Base-by-base conservation (phyloP, 2,113 vertebrate genomes). In the Dicentrarchus labrax region DNA sequence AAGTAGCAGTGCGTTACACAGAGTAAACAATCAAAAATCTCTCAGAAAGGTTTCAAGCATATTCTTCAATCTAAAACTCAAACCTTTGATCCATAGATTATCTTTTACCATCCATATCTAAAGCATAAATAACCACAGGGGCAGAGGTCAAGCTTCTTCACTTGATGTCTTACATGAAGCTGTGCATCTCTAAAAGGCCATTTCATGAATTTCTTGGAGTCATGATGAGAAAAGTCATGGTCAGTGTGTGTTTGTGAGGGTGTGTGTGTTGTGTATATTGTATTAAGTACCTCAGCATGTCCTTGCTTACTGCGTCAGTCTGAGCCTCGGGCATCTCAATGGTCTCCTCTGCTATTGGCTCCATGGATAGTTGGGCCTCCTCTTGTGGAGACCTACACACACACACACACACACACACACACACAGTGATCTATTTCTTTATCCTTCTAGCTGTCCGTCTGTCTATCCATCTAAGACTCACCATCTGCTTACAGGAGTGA, bases 321-420 rank as follows among this genome's bases (percentile, higher is more conserved):
- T 88, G 79, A 72, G 60, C 85, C 67, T 90, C 73, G 4, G 92
- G 92, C 79, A 93, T 86, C 70, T 92, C 85, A 2, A 92, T 85
- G 48, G 74, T 83, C 76, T 94, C 94, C 75, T 95, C 94, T 0
- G 70, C 84, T 38, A 94, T 95, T 0, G 85, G 78, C 72, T 92
- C 92, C 93, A 95, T 92, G 8, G 22, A 53, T 8, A 53, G 65
- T 43, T 62, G 87, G 45, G 68, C 45, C 15, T 91, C 89, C 43
- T 82, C 89, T 39, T 82, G 85, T 3, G 82, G 88, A 51, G 92
- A 90, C 86, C 91, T 93, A 4, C 43, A 75, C 22, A 73, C 36
- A 72, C 45, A 66, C 47, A 76, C 15, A 54, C 69, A 68, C 79
- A 78, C 70, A 45, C 12, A 50, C 22, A 67, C 53, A 74, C 24